Evolutionary conservation across 2,888 invertebrate genomes (phyloP).

Genomic region (Alentia gelatinosa): DNA sequence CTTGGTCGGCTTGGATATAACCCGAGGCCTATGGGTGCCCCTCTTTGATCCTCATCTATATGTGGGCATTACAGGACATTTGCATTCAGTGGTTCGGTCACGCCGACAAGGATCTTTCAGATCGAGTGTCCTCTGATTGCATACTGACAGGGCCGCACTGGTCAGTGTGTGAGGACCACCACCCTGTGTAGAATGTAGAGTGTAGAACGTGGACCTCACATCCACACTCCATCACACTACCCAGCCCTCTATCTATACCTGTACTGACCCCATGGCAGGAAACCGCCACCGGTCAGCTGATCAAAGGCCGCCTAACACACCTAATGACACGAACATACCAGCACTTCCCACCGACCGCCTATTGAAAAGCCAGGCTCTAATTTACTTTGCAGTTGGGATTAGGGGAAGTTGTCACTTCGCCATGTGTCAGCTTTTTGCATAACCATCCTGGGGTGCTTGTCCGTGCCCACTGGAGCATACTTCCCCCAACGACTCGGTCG

Average conservation of each 20-base stretch:
- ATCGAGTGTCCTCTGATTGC: no score
- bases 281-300: not conserved
- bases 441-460: not conserved
- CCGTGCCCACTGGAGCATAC: not conserved
- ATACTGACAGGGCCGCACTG: no score
- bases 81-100: no score
- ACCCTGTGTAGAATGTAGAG: no score
- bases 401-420: not conserved
- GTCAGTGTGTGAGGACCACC: not conserved
- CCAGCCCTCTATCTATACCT: not conserved
- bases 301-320: not conserved
- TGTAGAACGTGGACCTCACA: no score
- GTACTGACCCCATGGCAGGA: not conserved
- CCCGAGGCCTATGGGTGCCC: no score
- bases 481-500: not conserved
- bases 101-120: no score
- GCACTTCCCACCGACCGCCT: not conserved
- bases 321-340: not conserved
- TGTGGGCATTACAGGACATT: no score
- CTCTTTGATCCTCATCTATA: no score
- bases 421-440: constrained; percentile 10
- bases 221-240: not conserved
- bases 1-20: no score
- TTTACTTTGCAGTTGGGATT: not conserved
- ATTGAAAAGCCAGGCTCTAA: not conserved